A percentile compares a stretch with the other conserved stretches of the same genome.
phyloP scores from a whole-genome alignment of 2,888 invertebrate genomes.

The Panorpa germanica region DNA sequence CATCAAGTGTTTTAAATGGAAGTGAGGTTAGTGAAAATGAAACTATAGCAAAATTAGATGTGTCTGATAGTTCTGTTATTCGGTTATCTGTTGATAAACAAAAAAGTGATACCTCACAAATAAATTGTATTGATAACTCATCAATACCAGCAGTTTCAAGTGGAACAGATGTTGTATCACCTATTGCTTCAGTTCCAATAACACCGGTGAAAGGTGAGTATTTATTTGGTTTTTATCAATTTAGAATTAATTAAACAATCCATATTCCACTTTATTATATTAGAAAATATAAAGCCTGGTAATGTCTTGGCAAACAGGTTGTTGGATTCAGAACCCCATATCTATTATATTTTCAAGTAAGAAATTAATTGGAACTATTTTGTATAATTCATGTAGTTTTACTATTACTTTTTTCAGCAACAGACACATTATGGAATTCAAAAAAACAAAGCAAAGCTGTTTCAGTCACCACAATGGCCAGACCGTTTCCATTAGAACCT shows the following conservation, averaged over 20 bases:
- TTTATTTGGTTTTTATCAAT: too few relatives aligned
- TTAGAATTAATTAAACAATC: too few relatives aligned
- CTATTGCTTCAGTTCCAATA: constrained; percentile 19
- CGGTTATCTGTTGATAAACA: too few relatives aligned
- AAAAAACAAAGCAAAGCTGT: constrained; percentile 20
- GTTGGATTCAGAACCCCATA: too few relatives aligned
- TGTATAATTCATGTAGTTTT: constrained; percentile 1
- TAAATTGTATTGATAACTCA: constrained; percentile 8
- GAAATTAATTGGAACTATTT: not conserved
- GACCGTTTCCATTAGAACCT: constrained; percentile 23
- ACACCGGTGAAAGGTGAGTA: constrained; percentile 17
- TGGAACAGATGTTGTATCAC: constrained; percentile 19
- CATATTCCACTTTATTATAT: not conserved
- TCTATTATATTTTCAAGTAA: too few relatives aligned
- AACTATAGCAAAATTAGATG: constrained; percentile 11
- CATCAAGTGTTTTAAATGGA: constrained; percentile 1
- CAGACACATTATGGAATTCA: constrained; percentile 19
- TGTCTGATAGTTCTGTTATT: too few relatives aligned
- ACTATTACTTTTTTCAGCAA: constrained; percentile 15
- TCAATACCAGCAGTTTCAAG: constrained; percentile 14
- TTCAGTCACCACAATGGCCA: constrained; percentile 27
- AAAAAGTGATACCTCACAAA: too few relatives aligned
- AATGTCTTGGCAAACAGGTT: too few relatives aligned
- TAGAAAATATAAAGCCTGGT: constrained; percentile 2
- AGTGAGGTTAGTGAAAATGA: constrained; percentile 7